Evolutionary conservation across 92 coral and sea anemone species (phyloP).

Genomic region (Phenganax subtilis): DNA sequence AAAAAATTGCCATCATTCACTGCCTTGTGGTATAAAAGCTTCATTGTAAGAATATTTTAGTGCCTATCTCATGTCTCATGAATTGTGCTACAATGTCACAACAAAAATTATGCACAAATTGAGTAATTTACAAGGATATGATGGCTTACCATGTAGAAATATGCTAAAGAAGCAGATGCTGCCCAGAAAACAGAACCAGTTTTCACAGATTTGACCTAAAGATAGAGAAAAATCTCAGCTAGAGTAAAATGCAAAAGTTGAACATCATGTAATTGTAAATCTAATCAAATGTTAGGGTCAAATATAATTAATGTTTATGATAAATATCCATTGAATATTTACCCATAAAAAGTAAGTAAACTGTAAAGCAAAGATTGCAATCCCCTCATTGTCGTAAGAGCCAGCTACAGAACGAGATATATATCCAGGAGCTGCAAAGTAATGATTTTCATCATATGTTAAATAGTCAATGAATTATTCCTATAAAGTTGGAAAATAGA

Average conservation of each 20-base stretch:
- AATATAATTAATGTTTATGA: neutral
- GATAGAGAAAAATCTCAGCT: neutral
- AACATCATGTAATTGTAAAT: neutral
- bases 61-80: too few species aligned
- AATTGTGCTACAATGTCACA: too few species aligned
- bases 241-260: neutral
- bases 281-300: neutral
- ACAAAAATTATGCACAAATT: too few species aligned
- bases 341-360: conserved; percentile 96
- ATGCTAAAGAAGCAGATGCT: conserved; percentile 80
- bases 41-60: too few species aligned
- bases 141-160: conserved; percentile 85
- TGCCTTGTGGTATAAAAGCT: too few species aligned
- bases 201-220: conserved; percentile 83
- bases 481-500: neutral
- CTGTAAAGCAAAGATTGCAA: conserved; percentile 97
- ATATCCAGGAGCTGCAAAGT: conserved; percentile 82
- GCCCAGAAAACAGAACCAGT: conserved; percentile 99
- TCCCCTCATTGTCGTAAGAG: conserved; percentile 97
- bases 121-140: neutral
- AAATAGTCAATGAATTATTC: neutral
- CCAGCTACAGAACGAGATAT: conserved; percentile 99
- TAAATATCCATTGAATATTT: conserved; percentile 6
- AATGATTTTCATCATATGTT: neutral
- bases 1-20: too few species aligned